Evolutionary conservation across 1,140 invertebrate genomes (phyloP).

Genomic region (Drosophila leontia): DNA sequence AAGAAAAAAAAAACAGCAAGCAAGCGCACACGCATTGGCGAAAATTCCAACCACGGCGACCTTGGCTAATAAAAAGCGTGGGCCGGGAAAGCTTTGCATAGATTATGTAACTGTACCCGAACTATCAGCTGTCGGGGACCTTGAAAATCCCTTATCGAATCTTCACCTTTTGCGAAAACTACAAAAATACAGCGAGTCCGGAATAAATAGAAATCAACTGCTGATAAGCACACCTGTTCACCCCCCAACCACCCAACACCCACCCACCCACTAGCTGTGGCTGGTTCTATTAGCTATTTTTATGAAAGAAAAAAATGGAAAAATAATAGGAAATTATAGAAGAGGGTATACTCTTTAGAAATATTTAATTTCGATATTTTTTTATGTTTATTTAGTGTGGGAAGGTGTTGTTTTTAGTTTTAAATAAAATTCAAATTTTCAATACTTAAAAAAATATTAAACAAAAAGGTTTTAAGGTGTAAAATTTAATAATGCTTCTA

Average conservation of each 20-base stretch:
- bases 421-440: too few relatives aligned
- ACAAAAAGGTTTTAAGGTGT: not conserved
- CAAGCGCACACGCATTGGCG: slow-evolving; percentile 6
- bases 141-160: slow-evolving; percentile 81
- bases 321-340: not conserved
- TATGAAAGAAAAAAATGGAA: not conserved
- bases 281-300: slow-evolving; percentile 34
- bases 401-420: not conserved
- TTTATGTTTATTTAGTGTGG: not conserved
- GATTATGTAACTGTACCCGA: slow-evolving; percentile 68
- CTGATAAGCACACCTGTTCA: slow-evolving; percentile 36
- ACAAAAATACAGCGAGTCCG: slow-evolving; percentile 57
- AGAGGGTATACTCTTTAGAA: not conserved
- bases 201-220: slow-evolving; percentile 46
- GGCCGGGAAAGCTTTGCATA: slow-evolving; percentile 39
- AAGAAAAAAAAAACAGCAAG: slow-evolving; percentile 6
- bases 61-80: slow-evolving; percentile 76
- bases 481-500: too few relatives aligned
- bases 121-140: slow-evolving; percentile 57
- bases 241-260: not conserved
- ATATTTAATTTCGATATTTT: not conserved
- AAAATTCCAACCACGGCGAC: slow-evolving; percentile 58
- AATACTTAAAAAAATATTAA: not conserved
- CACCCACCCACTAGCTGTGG: not conserved
- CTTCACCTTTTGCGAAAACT: slow-evolving; percentile 82